Percentiles rank a stretch among this genome's conserved stretches.
Conservation (phyloP, 2,888 invertebrate genomes). For the Latrodectus elegans region DNA sequence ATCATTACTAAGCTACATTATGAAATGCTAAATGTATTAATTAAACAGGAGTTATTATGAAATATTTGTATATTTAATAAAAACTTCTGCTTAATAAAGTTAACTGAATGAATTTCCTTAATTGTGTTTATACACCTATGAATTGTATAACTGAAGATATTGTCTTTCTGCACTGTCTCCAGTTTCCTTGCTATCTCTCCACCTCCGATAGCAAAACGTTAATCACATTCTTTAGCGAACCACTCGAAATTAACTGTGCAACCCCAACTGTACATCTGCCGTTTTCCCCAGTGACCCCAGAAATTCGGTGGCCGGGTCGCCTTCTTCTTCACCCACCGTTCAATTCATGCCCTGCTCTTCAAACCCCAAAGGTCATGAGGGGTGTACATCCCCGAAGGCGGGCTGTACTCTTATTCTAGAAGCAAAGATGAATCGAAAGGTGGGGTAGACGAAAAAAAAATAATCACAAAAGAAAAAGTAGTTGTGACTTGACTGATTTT, state of each 20-base stretch:
- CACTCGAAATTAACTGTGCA: slow-evolving; percentile 39
- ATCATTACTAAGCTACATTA: no score
- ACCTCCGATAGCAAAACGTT: slow-evolving; percentile 31
- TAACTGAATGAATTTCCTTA: no score
- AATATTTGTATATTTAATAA: no score
- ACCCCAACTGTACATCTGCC: slow-evolving; percentile 38
- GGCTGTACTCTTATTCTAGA: neutral
- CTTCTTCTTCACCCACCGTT: neutral
- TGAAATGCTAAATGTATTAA: no score
- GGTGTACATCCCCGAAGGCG: neutral
- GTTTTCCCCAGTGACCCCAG: slow-evolving; percentile 29
- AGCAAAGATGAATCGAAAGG: slow-evolving; percentile 17
- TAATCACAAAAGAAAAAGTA: neutral
- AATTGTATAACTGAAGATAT: no score
- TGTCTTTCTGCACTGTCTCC: no score
- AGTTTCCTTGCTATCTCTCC: no score
- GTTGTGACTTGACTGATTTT: neutral
- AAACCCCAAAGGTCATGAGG: neutral
- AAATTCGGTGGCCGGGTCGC: neutral
- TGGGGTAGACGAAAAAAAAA: neutral
- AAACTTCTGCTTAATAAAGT: no score
- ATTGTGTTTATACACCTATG: no score
- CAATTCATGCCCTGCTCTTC: neutral
- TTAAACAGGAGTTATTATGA: no score
- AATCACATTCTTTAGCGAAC: slow-evolving; percentile 19